Evolutionary conservation across 2,113 vertebrate species (phyloP).

Genomic region (Mesocricetus auratus): DNA sequence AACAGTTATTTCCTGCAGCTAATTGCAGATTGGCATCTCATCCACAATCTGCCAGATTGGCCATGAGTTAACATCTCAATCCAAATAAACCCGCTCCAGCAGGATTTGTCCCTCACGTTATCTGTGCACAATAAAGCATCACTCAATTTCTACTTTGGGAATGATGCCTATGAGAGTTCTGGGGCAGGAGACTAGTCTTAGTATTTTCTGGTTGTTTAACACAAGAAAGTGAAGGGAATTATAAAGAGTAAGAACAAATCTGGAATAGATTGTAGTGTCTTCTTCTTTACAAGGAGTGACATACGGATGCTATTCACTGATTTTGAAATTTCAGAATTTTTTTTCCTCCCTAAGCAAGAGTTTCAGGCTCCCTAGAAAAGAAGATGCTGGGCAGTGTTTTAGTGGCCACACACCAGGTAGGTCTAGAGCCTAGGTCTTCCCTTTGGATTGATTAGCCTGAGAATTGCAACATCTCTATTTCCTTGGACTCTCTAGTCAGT

Average conservation of each 20-base stretch:
- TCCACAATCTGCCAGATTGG: conserved; percentile 45
- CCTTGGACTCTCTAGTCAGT: conserved; percentile 1
- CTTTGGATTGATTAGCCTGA: conserved; percentile 41
- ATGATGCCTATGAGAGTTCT: background rate
- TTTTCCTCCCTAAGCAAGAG: conserved; percentile 58
- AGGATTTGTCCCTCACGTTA: background rate
- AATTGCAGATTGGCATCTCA: conserved; percentile 39
- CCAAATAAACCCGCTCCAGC: background rate
- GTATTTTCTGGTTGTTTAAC: conserved; percentile 30
- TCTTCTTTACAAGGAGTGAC: conserved; percentile 50
- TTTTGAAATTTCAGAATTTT: conserved; percentile 64
- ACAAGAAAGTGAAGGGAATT: background rate
- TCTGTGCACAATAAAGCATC: background rate
- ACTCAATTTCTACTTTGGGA: conserved; percentile 18
- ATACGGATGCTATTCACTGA: conserved; percentile 60
- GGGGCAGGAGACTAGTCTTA: background rate
- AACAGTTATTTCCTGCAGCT: conserved; percentile 69
- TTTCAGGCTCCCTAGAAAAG: conserved; percentile 34
- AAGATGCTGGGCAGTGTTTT: conserved; percentile 36
- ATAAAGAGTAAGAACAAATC: background rate
- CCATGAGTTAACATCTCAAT: conserved; percentile 58
- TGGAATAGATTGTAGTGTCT: conserved; percentile 40
- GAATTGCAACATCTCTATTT: background rate
- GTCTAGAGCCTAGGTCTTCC: conserved; percentile 46
- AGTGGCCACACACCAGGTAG: conserved; percentile 11